A percentile compares a stretch with the other conserved stretches of the same genome.
phyloP scores from a whole-genome alignment of 2,797 vertebrate species.

The Hydrophis major region DNA sequence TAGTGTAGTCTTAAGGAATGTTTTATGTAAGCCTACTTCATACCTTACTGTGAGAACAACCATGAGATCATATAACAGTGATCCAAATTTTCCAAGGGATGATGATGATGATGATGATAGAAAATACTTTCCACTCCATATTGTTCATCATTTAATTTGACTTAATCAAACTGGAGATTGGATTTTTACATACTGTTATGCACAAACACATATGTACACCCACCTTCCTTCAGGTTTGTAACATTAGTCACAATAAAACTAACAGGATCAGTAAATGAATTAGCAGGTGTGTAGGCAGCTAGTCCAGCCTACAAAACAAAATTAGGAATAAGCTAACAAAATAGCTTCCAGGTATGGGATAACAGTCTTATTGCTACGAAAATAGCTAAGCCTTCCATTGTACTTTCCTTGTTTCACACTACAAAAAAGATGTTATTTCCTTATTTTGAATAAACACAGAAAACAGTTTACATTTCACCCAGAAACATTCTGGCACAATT shows the following conservation, averaged over 20 bases:
- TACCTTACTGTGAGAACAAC: background rate
- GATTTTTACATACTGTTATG: background rate
- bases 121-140: background rate
- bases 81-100: background rate
- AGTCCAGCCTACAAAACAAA: background rate
- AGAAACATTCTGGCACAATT: conserved; percentile 19
- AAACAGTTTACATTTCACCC: conserved; percentile 22
- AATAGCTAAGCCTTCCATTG: background rate
- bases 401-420: background rate
- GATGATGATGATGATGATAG: background rate
- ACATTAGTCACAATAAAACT: background rate
- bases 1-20: background rate
- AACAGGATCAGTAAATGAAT: background rate
- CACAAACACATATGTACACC: background rate
- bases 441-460: conserved; percentile 15
- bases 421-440: conserved; percentile 5
- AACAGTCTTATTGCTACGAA: background rate
- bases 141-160: background rate
- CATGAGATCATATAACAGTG: background rate
- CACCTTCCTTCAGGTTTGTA: background rate
- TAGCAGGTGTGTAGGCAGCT: background rate
- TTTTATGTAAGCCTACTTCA: background rate
- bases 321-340: background rate
- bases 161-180: background rate
- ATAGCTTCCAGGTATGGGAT: background rate